Evolutionary conservation across 2,888 invertebrate species (phyloP).

Genomic region (Mythimna vitellina): DNA sequence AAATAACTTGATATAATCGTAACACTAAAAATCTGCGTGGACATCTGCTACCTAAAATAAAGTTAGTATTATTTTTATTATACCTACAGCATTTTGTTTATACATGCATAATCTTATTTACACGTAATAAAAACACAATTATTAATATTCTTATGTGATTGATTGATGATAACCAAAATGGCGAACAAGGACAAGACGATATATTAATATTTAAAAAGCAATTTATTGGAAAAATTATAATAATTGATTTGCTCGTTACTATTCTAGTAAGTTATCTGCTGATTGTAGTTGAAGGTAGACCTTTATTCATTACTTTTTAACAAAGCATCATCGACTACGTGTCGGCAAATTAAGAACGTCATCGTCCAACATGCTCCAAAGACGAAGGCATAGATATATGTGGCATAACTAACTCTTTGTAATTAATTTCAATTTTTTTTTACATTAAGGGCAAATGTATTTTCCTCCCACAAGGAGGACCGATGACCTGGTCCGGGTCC

Average conservation of each 20-base stretch:
- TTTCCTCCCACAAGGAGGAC: no score
- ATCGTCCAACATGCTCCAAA: no score
- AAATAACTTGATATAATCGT: no score
- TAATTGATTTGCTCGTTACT: slow-evolving; percentile 34
- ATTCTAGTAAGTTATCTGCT: slow-evolving; percentile 13
- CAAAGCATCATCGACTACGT: no score
- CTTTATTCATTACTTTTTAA: not conserved
- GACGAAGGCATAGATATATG: no score
- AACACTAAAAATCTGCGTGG: not conserved
- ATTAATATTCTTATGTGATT: slow-evolving; percentile 56
- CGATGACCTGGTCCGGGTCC: no score
- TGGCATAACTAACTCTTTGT: no score
- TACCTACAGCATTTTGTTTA: slow-evolving; percentile 6
- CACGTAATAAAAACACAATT: slow-evolving; percentile 53
- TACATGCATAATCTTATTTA: slow-evolving; percentile 36
- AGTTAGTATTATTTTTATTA: not conserved
- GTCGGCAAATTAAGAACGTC: no score
- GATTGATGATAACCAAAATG: slow-evolving; percentile 61
- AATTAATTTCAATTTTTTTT: no score
- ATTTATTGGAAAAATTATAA: slow-evolving; percentile 44
- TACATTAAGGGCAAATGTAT: no score
- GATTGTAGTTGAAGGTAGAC: slow-evolving; percentile 15
- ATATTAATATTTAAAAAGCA: slow-evolving; percentile 31
- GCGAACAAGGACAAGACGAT: slow-evolving; percentile 62
- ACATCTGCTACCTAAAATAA: not conserved